Evolutionary conservation across 2,888 invertebrate species (phyloP).

Genomic region (Meteorus colon): DNA sequence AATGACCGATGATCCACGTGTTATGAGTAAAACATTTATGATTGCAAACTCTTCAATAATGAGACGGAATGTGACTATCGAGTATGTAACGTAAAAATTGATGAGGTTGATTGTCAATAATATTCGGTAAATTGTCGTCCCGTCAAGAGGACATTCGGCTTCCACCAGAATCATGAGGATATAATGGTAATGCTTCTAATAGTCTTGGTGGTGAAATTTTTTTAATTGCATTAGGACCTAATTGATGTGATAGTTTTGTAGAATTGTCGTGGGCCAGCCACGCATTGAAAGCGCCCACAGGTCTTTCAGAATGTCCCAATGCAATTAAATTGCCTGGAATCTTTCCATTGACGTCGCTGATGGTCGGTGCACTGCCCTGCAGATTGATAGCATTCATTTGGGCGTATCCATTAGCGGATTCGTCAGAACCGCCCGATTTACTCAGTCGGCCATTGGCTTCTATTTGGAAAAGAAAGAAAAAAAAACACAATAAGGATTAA

Average conservation of each 20-base stretch:
- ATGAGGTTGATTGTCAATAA: slow-evolving; percentile 10
- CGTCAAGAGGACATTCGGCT: slow-evolving; percentile 50
- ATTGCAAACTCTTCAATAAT: not conserved
- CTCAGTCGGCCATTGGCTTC: slow-evolving; percentile 63
- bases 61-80: not conserved
- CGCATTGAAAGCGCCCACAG: slow-evolving; percentile 53
- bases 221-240: slow-evolving; percentile 49
- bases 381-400: slow-evolving; percentile 65
- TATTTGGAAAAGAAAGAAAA: slow-evolving; percentile 49
- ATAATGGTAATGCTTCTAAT: slow-evolving; percentile 68
- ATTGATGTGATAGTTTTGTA: slow-evolving; percentile 39
- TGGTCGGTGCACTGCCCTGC: slow-evolving; percentile 60
- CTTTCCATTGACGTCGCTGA: slow-evolving; percentile 52
- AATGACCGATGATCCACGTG: not conserved
- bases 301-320: slow-evolving; percentile 42
- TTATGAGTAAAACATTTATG: not conserved
- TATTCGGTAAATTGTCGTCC: slow-evolving; percentile 7
- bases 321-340: slow-evolving; percentile 47
- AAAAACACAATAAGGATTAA: slow-evolving; percentile 17
- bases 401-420: slow-evolving; percentile 55
- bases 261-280: slow-evolving; percentile 61
- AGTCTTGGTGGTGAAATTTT: slow-evolving; percentile 69
- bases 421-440: slow-evolving; percentile 69
- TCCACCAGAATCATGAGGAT: slow-evolving; percentile 54
- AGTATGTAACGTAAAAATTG: slow-evolving; percentile 35